Conservation (phyloP, 2,888 invertebrate genomes). For the Sarcophaga rosellei region DNA sequence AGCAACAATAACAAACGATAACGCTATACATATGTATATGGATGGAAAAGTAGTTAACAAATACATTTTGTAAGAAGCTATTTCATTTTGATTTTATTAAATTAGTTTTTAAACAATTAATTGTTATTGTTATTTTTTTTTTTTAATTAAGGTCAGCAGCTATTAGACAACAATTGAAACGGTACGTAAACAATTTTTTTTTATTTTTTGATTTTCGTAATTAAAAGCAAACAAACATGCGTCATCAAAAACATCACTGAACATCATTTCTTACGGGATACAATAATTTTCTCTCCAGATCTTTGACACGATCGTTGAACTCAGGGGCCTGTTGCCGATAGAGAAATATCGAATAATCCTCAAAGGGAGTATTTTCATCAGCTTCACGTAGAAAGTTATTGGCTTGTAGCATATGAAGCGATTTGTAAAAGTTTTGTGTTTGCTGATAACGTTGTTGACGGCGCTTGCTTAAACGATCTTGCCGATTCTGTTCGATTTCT, state of each 20-base stretch:
- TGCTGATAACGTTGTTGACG: conserved; percentile 88
- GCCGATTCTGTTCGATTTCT: conserved; percentile 87
- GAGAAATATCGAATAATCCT: conserved; percentile 92
- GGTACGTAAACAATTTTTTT: conserved; percentile 20
- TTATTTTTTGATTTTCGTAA: conserved; percentile 23
- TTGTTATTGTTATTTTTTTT: not conserved
- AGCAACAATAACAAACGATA: conserved; percentile 14
- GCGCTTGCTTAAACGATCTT: conserved; percentile 85
- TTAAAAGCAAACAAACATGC: conserved; percentile 61
- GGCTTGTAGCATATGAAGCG: conserved; percentile 91
- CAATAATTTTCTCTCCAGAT: conserved; percentile 88
- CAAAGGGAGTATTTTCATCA: conserved; percentile 85
- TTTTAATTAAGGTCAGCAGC: conserved; percentile 42
- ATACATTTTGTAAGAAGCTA: not conserved
- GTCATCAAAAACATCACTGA: conserved; percentile 61
- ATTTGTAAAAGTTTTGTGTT: conserved; percentile 91
- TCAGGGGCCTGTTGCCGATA: conserved; percentile 92
- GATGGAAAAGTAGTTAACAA: not conserved
- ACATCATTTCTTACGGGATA: conserved; percentile 85
- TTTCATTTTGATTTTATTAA: conserved; percentile 12
- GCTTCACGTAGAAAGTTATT: conserved; percentile 85
- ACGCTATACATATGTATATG: not conserved
- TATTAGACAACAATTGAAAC: conserved; percentile 47
- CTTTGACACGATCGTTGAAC: conserved; percentile 92
- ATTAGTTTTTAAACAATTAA: conserved; percentile 14